phyloP scores from a whole-genome alignment of 2,888 invertebrate species.

The Drosophila mercatorum region DNA sequence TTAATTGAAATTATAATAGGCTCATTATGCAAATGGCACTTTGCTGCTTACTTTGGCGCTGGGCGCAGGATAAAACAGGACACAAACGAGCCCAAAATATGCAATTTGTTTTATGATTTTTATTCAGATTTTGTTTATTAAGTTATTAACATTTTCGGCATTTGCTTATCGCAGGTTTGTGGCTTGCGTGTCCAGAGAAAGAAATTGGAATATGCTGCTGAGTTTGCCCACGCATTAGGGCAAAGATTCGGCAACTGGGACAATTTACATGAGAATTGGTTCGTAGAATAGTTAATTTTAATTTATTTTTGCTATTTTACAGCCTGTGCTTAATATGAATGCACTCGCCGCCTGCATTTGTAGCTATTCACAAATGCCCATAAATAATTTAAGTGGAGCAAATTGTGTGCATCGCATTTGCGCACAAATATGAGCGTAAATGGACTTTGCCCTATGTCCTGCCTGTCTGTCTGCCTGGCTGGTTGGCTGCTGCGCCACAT shows the following conservation, averaged over 20 bases:
- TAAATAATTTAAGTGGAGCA: slow-evolving; percentile 64
- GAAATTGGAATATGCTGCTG: slow-evolving; percentile 28
- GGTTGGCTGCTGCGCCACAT: neutral
- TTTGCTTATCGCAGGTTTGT: slow-evolving; percentile 58
- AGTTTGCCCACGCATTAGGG: slow-evolving; percentile 8
- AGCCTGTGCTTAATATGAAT: slow-evolving; percentile 19
- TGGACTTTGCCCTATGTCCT: neutral
- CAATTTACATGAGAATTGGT: neutral
- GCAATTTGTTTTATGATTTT: slow-evolving; percentile 21
- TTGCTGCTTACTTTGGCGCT: slow-evolving; percentile 47
- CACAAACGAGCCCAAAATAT: slow-evolving; percentile 20
- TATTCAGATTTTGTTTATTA: slow-evolving; percentile 37
- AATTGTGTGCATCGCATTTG: slow-evolving; percentile 61
- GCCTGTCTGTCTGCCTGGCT: neutral
- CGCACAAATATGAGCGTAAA: slow-evolving; percentile 41
- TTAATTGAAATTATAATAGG: slow-evolving; percentile 79
- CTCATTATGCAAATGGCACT: slow-evolving; percentile 73
- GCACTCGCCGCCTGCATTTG: slow-evolving; percentile 27
- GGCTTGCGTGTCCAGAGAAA: slow-evolving; percentile 42
- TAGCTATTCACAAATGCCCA: slow-evolving; percentile 49
- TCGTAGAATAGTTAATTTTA: neutral
- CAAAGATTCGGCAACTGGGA: slow-evolving; percentile 11
- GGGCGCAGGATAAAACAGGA: slow-evolving; percentile 28
- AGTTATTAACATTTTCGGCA: slow-evolving; percentile 41
- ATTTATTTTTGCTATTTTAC: slow-evolving; percentile 8